Conservation (phyloP, 1,140 invertebrate genomes). For the Dermatophagoides farinae region DNA sequence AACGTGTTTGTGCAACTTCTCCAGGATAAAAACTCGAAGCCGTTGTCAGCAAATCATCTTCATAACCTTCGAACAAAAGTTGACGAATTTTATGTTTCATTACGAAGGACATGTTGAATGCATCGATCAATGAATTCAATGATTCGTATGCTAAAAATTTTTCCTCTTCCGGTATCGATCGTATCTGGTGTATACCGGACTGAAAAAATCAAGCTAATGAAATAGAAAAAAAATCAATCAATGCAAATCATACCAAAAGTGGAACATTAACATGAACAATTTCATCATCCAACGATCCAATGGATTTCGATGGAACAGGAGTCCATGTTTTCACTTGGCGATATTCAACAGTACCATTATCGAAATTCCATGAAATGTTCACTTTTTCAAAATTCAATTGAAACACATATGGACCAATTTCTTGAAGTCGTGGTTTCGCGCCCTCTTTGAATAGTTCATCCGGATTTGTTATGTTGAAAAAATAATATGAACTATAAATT, state of each 20-base stretch:
- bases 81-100: conserved; percentile 15
- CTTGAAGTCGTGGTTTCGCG: conserved; percentile 49
- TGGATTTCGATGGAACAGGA: conserved; percentile 19
- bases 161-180: conserved; percentile 6
- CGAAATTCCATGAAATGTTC: conserved; percentile 22
- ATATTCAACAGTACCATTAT: conserved; percentile 26
- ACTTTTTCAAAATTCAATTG: conserved; percentile 25
- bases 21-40: conserved; percentile 8
- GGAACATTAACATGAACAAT: conserved; percentile 27
- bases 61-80: conserved; percentile 21
- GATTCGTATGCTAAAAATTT: conserved; percentile 8
- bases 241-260: conserved; percentile 21
- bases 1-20: conserved; percentile 14
- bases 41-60: conserved; percentile 18
- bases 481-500: conserved; percentile 30
- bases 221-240: not conserved
- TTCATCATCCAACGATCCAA: conserved; percentile 22
- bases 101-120: conserved; percentile 12
- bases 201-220: conserved; percentile 9
- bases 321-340: conserved; percentile 20
- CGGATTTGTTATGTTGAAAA: conserved; percentile 75
- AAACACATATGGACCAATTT: conserved; percentile 37
- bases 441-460: conserved; percentile 63
- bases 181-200: conserved; percentile 11
- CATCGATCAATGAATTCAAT: conserved; percentile 8